Evolutionary conservation across 2,888 invertebrate species (phyloP), one percentile per base, ranked within the genome.

Genomic region (Cryptus armator): DNA sequence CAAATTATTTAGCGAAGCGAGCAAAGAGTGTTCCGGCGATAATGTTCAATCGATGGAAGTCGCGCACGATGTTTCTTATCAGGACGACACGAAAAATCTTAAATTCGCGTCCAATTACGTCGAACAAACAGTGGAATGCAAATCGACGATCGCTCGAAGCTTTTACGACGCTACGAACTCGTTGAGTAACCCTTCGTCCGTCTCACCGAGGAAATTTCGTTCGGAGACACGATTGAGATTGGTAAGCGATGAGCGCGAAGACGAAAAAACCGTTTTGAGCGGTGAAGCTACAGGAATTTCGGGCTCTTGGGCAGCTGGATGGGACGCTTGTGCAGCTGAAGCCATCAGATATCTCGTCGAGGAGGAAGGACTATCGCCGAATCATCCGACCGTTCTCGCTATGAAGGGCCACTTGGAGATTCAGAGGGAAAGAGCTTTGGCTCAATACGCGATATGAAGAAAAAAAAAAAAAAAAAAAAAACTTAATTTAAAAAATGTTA

Each of bases 361-460:
- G 84, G 91, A 92, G 29, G 93, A 93, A 71, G 93, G 93, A 7
- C 87, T 93, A 19, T 89, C 91, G 19, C 88, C 88, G 29, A 90
- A 91, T 84, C 92, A 93, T 89, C 93, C 93, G n/a, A 92, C 92
- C 19, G 91, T 93, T 56, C 44, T 93, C 6, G 92, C 92, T 12
- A 91, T 93, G 91, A 92, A 91, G 86, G 91, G 86, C 83, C 92
- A 93, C 81, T 88, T 93, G 74, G 91, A 91, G 24, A 68, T 89
- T 51, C 93, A 93, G 80, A 90, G 91, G 84, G 91, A 90, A 81
- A 89, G 91, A 29, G 81, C 90, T 66, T 87, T 91, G 44, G 86
- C 88, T 19, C 90, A 87, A 82, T 90, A 88, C 82, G 86, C 89
- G 56, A 81, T 87, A 75, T 91, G 90, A 89, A 79, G 83, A 67